Base-by-base conservation (phyloP, 2,797 vertebrate genomes). In the Columba guinea region DNA sequence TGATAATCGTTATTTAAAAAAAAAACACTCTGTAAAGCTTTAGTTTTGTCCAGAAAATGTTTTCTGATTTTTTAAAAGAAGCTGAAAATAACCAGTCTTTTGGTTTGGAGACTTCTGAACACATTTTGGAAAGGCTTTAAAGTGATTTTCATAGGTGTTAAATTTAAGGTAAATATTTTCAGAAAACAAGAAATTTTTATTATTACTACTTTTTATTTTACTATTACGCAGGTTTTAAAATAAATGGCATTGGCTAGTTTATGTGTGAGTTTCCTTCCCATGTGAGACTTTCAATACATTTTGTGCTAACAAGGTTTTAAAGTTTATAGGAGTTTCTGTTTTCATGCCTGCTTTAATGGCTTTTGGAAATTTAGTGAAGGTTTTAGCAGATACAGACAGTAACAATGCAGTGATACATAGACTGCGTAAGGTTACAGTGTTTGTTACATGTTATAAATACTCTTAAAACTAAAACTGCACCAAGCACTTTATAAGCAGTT, bases 371-470 rank as follows among this genome's bases (percentile, higher is more conserved):
- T 85, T 84, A 71, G 35, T 64, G 58, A 67, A 41, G 12, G n/a
- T 67, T 89, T 75, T 69, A 65, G 32, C 48, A 91, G 58, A 53
- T 51, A 65, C 1, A 90, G 41, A 37, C 34, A 75, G 30, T 58
- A 80, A 48, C 64, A 80, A 32, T 28, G 34, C 37, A 80, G 32
- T 27, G 87, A 90, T 63, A 74, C 39, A 77, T 4, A 92, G 37
- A 58, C 32, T 69, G 49, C 68, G 20, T 48, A 64, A 68, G 34
- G 3, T 63, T 94, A 78, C 5, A 71, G 21, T 65, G 58, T 81
- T 92, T 85, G 28, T 86, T 88, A 90, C 91, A 84, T 84, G n/a
- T 27, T 90, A 83, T 84, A 94, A 93, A 78, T 91, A 62, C 15
- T 64, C 64, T 64, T 41, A 69, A 79, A 91, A 73, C 28, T 58